Percentiles rank a stretch among this genome's conserved stretches.
phyloP scores from a whole-genome alignment of 2,113 vertebrate genomes.

The Collichthys lucidus region DNA sequence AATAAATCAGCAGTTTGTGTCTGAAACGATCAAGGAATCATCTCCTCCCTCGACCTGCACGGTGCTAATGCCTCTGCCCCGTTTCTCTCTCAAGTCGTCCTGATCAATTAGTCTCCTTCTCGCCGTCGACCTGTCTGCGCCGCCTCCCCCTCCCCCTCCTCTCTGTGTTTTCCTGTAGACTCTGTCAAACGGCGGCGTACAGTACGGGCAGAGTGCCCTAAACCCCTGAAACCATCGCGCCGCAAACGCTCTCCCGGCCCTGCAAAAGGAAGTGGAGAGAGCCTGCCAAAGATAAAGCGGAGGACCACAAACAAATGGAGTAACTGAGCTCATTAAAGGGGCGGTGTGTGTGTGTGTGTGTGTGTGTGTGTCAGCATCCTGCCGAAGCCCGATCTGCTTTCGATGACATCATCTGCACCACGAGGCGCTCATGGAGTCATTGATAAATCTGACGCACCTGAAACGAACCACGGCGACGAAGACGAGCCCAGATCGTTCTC shows the following conservation, averaged over 20 bases:
- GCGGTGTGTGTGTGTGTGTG: not conserved
- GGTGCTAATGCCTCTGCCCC: slow-evolving; percentile 39
- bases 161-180: slow-evolving; percentile 76
- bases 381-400: slow-evolving; percentile 33
- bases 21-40: not conserved
- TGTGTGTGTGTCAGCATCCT: slow-evolving; percentile 45
- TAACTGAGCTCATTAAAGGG: slow-evolving; percentile 65
- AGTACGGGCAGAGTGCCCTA: slow-evolving; percentile 69
- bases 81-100: slow-evolving; percentile 31
- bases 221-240: slow-evolving; percentile 70
- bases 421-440: slow-evolving; percentile 1
- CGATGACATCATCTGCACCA: slow-evolving; percentile 62
- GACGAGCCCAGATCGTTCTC: not conserved
- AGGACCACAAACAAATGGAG: slow-evolving; percentile 70
- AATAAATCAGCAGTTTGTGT: not conserved
- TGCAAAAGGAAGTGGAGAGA: slow-evolving; percentile 69
- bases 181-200: slow-evolving; percentile 55
- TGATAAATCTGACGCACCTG: slow-evolving; percentile 39
- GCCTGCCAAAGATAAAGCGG: slow-evolving; percentile 67
- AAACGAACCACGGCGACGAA: not conserved
- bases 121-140: slow-evolving; percentile 76
- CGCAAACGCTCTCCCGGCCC: slow-evolving; percentile 76
- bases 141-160: slow-evolving; percentile 28
- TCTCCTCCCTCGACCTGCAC: slow-evolving; percentile 31
- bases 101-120: slow-evolving; percentile 66